Evolutionary conservation across 2,797 vertebrate species (phyloP), one percentile per base, ranked within the genome.

Genomic region (Oophaga sylvatica): DNA sequence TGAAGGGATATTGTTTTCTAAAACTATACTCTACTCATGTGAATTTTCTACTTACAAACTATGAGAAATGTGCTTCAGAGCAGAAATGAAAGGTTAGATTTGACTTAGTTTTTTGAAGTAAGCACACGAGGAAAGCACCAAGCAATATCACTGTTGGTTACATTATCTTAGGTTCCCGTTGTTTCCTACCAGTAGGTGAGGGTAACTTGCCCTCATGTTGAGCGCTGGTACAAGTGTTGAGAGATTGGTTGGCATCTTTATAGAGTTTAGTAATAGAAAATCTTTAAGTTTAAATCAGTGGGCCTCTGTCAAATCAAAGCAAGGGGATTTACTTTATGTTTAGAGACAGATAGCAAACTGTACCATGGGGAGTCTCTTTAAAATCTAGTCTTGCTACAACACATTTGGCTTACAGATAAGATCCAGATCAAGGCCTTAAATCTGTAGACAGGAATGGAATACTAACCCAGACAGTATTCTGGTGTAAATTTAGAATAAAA

Each of bases 301-400:
- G 70, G 57, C n/a, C 62, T 17, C 62, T 65, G 60, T 56, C 15
- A 5, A 77, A 76, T 78, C 83, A 85, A 85, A 85, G 73, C n/a
- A 77, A 85, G 17, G 73, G 83, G 83, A 85, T 86, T 86, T 86
- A 45, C 84, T 86, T 79, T 26, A 80, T 80, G 73, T 71, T 80
- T 59, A 41, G 76, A 57, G 63, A 68, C 76, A 79, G 84, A 80
- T 86, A 86, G 76, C 84, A 56, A 29, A 77, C 77, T 79, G 59
- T 80, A 45, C 84, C 84, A 59, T 60, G 29, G 77, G 84, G 84
- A 85, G 84, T 80, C 84, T 80, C 63, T 68, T 57, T 86, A 79
- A 78, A 59, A 80, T 53, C 63, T 80, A 48, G 48, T 41, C 67
- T 68, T 68, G 6, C 19, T 79, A 70, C 62, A 80, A 20, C 76